Evolutionary conservation across 2,888 invertebrate genomes (phyloP), one percentile per base, ranked within the genome.

Genomic region (Drosophila maculinotata): DNA sequence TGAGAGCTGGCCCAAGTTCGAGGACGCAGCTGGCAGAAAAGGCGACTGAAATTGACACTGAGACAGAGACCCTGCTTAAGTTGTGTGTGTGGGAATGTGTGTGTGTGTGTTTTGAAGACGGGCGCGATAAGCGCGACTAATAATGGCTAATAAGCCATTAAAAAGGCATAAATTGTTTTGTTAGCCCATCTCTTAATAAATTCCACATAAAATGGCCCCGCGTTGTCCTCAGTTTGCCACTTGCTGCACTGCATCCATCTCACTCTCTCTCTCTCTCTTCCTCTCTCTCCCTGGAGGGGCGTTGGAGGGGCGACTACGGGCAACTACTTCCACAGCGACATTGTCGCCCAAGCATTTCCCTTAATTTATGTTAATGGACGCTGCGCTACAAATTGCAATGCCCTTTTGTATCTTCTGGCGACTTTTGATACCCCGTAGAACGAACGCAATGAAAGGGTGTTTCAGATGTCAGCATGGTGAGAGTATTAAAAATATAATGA

Each of bases 101-200:
- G 38, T 54, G 60, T 54, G 69, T 62, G 41, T 76, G 60, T 59
- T 56, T 66, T 31, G 69, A 58, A 72, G 79, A 66, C 77, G 60
- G 76, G 85, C 74, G 85, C 84, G 89, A 89, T 89, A 89, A 89
- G 89, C 90, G 75, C 75, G 79, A 88, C 88, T 88, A 88, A 88
- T 87, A 82, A 86, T 82, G 85, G 88, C 88, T 90, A 89, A 90
- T 89, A 89, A 89, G 87, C 89, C 88, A 87, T 89, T 90, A 88
- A 89, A 89, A 84, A 82, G 81, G 78, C 87, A 89, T 90, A 90
- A 89, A 89, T 90, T 89, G 87, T 88, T 87, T 86, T 87, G 89
- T 90, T 89, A 88, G 79, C 88, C 88, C 72, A 72, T 52, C 88
- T 89, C 84, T 89, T 88, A 83, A 88, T 89, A 89, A 88, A 89